Percentiles rank a stretch among this genome's conserved stretches.
Conservation (phyloP, 2,888 invertebrate genomes). For the Melieria picta region DNA sequence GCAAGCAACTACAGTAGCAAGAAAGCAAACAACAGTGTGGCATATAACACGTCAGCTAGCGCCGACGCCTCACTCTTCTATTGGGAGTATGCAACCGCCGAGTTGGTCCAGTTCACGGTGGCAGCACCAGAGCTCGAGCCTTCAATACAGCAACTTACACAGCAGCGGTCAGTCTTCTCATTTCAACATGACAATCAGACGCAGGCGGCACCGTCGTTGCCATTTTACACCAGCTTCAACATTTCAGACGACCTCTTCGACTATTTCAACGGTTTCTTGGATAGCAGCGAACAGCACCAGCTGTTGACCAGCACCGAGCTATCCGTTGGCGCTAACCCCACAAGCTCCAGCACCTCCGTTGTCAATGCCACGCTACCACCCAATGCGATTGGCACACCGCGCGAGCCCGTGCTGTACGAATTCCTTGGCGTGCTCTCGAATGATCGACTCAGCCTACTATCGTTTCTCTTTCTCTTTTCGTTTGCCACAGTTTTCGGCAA, state of each 20-base stretch:
- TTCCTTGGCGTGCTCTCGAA: slow-evolving; percentile 69
- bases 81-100: slow-evolving; percentile 44
- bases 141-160: slow-evolving; percentile 29
- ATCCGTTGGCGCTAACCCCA: slow-evolving; percentile 37
- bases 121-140: slow-evolving; percentile 26
- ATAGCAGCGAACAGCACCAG: slow-evolving; percentile 17
- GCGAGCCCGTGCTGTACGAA: slow-evolving; percentile 62
- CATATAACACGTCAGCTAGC: slow-evolving; percentile 2
- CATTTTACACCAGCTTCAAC: slow-evolving; percentile 61
- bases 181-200: slow-evolving; percentile 46
- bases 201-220: slow-evolving; percentile 43
- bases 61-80: slow-evolving; percentile 40
- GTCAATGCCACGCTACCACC: slow-evolving; percentile 35
- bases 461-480: slow-evolving; percentile 86
- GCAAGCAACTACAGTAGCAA: slow-evolving; percentile 55
- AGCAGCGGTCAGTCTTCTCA: slow-evolving; percentile 37
- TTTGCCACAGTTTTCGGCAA: slow-evolving; percentile 95
- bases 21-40: slow-evolving; percentile 37
- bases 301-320: slow-evolving; percentile 46
- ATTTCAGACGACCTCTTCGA: slow-evolving; percentile 63
- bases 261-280: slow-evolving; percentile 59
- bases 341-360: slow-evolving; percentile 32
- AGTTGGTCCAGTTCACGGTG: slow-evolving; percentile 41
- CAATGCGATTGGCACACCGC: slow-evolving; percentile 47
- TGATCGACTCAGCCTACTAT: slow-evolving; percentile 81